These are phyloP conservation scores for Embiotoca jacksoni DNA, from an alignment of 2,113 vertebrate species.

Conservation along the genomic window DNA sequence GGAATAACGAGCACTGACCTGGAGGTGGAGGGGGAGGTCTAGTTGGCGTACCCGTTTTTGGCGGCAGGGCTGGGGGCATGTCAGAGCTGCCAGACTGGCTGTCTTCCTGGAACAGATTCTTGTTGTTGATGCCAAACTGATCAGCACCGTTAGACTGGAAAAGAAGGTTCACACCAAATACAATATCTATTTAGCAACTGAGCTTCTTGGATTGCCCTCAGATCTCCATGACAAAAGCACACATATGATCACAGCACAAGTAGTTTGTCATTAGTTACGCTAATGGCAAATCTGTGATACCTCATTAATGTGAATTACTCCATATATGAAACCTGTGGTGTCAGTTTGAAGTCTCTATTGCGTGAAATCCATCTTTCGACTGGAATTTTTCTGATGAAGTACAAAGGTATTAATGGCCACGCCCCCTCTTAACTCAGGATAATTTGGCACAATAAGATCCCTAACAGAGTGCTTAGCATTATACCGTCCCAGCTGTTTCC, in stretches of 20 bases:
- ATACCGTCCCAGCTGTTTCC: not conserved
- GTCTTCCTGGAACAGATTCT: constrained; percentile 91
- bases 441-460: no score
- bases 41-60: constrained; percentile 96
- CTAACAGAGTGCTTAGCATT: no score
- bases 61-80: constrained; percentile 94
- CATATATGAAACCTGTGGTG: no score
- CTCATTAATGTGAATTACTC: no score
- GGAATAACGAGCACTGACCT: constrained; percentile 81
- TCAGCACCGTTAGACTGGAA: constrained; percentile 89
- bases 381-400: no score
- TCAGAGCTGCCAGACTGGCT: constrained; percentile 84
- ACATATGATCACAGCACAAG: not conserved
- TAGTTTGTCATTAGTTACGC: not conserved
- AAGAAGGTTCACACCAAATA: constrained; percentile 40
- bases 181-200: no score
- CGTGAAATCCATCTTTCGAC: no score
- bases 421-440: no score
- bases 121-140: constrained; percentile 89
- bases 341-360: no score
- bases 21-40: constrained; percentile 95
- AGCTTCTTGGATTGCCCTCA: no score
- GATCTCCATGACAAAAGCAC: no score
- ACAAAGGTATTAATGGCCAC: no score
- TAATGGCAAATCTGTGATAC: not conserved